Conservation (phyloP, 2,888 invertebrate species). For the Halocaridina rubra region DNA sequence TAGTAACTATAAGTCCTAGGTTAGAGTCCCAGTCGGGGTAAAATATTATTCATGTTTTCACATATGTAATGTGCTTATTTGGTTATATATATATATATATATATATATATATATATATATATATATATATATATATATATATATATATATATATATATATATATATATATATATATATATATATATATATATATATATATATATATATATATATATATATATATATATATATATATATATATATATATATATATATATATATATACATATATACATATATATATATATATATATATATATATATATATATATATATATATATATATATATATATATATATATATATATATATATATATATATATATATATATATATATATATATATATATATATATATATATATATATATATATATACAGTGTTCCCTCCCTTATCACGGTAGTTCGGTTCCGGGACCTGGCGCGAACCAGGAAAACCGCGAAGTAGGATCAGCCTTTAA, state of each 20-base stretch:
- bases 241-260: not conserved
- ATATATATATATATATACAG: not conserved
- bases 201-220: not conserved
- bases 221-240: not conserved
- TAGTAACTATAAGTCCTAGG: too few species aligned
- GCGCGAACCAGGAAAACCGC: too few species aligned
- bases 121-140: not conserved
- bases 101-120: not conserved
- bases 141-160: not conserved
- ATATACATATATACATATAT: not conserved
- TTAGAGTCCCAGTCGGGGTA: too few species aligned
- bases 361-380: not conserved
- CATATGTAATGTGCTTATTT: not conserved
- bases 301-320: not conserved
- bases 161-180: not conserved
- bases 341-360: not conserved
- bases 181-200: not conserved
- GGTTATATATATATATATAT: not conserved
- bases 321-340: not conserved
- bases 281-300: not conserved
- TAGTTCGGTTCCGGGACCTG: too few species aligned
- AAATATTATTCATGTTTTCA: too few species aligned
- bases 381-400: not conserved
- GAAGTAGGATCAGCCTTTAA: too few species aligned
- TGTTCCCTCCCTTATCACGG: too few species aligned